Conservation (phyloP, 2,888 invertebrate species). For the Thera britannica region DNA sequence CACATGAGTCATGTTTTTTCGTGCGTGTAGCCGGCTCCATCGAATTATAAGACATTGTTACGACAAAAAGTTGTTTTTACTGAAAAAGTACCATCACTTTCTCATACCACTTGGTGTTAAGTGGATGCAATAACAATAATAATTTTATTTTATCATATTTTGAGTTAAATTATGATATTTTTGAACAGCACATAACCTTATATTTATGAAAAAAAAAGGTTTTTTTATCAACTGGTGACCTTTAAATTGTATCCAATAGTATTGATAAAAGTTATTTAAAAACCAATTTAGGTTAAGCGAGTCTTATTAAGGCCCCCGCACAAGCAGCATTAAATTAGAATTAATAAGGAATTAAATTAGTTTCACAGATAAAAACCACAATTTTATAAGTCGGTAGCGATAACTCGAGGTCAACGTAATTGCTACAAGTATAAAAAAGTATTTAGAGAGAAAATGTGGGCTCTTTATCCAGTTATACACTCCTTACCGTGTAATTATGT, state of each 20-base stretch:
- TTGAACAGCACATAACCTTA: neutral
- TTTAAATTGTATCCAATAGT: slow-evolving; percentile 24
- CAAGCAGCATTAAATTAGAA: slow-evolving; percentile 27
- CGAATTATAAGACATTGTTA: too few species aligned
- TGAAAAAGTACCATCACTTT: too few species aligned
- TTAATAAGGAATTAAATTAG: slow-evolving; percentile 33
- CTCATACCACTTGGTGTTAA: too few species aligned
- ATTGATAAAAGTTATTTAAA: slow-evolving; percentile 18
- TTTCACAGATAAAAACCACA: slow-evolving; percentile 32
- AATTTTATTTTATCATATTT: too few species aligned
- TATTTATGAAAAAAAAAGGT: neutral
- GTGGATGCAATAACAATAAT: too few species aligned
- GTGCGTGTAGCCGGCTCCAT: too few species aligned
- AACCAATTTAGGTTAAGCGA: slow-evolving; percentile 26
- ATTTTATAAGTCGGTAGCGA: slow-evolving; percentile 32
- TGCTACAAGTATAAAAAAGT: slow-evolving; percentile 14
- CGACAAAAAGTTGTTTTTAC: too few species aligned
- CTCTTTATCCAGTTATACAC: slow-evolving; percentile 57
- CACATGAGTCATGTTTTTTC: too few species aligned
- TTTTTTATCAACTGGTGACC: neutral
- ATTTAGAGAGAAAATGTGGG: slow-evolving; percentile 22
- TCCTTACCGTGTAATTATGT: slow-evolving; percentile 53
- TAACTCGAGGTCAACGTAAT: slow-evolving; percentile 18
- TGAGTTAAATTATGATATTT: too few species aligned
- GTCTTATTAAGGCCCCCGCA: slow-evolving; percentile 24